A percentile compares a stretch with the other conserved stretches of the same genome.
Evolutionary conservation across 2,113 vertebrate genomes (phyloP).

Genomic region (Hippopotamus amphibius): DNA sequence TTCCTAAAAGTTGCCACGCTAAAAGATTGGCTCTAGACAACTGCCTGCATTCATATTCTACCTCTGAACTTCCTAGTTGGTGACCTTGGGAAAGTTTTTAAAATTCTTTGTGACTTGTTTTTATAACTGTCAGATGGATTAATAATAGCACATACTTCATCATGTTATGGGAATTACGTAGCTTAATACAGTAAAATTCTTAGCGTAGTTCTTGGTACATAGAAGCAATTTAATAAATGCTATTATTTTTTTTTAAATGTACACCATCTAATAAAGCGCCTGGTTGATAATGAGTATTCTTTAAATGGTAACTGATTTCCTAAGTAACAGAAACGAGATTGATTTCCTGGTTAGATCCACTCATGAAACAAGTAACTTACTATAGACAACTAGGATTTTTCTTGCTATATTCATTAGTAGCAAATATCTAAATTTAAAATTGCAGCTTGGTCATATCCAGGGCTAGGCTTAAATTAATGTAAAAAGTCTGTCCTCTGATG

Average conservation of each 20-base stretch:
- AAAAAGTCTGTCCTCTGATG: neutral
- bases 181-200: neutral
- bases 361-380: constrained; percentile 34
- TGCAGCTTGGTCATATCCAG: neutral
- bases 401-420: neutral
- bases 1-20: neutral
- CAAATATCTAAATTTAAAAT: constrained; percentile 48
- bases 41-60: neutral
- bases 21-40: neutral
- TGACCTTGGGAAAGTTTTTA: constrained; percentile 10
- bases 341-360: neutral
- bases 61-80: neutral
- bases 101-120: constrained; percentile 20
- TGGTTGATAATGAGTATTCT: neutral
- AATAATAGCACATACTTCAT: neutral
- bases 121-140: neutral
- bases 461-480: neutral
- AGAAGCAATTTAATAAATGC: constrained; percentile 8
- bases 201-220: neutral
- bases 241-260: constrained; percentile 1
- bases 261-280: neutral
- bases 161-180: neutral
- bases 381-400: neutral
- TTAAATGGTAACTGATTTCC: neutral
- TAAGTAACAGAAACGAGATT: neutral